Percentiles rank a stretch among this genome's conserved stretches.
phyloP scores from a whole-genome alignment of 2,797 vertebrate species.

The Anas flavirostris region DNA sequence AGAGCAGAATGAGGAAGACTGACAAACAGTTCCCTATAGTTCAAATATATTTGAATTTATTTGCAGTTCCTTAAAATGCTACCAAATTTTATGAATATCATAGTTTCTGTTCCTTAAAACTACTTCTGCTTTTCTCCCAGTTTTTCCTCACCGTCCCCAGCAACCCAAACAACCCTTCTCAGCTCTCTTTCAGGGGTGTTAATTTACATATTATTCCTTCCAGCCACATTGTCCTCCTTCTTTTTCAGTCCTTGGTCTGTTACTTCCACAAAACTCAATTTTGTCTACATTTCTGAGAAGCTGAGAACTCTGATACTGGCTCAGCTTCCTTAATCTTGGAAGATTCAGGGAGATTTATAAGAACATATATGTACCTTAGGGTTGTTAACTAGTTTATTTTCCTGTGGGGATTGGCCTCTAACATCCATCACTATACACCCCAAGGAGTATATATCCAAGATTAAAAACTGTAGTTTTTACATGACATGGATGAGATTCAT shows the following conservation, averaged over 20 bases:
- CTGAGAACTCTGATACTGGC: not conserved
- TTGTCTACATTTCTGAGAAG: not conserved
- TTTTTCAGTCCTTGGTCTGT: not conserved
- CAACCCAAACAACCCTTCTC: not conserved
- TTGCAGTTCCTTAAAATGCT: not conserved
- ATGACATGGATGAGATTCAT: not conserved
- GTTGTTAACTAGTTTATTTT: not conserved
- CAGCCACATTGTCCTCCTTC: not conserved
- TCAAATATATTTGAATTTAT: not conserved
- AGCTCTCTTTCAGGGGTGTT: not conserved
- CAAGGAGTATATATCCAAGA: rapidly evolving
- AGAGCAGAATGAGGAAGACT: not conserved
- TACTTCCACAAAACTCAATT: not conserved
- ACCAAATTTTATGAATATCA: not conserved
- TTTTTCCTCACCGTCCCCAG: not conserved
- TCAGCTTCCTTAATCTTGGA: not conserved
- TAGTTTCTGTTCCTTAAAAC: not conserved
- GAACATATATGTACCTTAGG: not conserved
- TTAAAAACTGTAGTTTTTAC: not conserved
- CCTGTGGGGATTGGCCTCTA: not conserved
- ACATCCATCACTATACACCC: not conserved
- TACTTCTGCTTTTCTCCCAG: not conserved
- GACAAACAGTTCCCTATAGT: not conserved
- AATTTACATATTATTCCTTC: not conserved
- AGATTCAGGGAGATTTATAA: not conserved